A percentile compares a stretch with the other conserved stretches of the same genome.
Evolutionary conservation across 2,797 vertebrate genomes (phyloP).

Genomic region (Sternarchorhynchus goeldii): DNA sequence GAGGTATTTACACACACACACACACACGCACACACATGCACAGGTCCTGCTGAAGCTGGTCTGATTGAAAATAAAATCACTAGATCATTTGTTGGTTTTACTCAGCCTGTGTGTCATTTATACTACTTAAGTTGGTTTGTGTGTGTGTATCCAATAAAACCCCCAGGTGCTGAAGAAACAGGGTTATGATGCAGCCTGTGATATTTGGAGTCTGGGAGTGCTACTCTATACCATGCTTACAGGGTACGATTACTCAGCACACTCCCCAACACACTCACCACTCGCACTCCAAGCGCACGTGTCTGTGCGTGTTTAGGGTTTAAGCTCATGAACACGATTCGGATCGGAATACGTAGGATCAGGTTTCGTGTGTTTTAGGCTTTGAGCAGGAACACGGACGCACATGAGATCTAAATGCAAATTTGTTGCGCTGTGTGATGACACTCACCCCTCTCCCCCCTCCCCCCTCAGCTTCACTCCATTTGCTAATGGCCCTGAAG

Average conservation of each 20-base stretch:
- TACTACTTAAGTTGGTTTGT: slow-evolving; percentile 30
- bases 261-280: neutral
- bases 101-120: neutral
- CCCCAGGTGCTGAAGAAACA: slow-evolving; percentile 84
- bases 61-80: too few relatives aligned
- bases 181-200: slow-evolving; percentile 86
- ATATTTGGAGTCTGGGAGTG: slow-evolving; percentile 88
- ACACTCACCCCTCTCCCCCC: too few relatives aligned
- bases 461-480: slow-evolving; percentile 79
- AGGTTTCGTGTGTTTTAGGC: too few relatives aligned
- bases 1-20: slow-evolving; percentile 71
- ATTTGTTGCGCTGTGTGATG: neutral
- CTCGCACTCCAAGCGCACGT: slow-evolving; percentile 57
- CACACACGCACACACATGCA: neutral
- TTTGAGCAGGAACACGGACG: too few relatives aligned
- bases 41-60: too few relatives aligned
- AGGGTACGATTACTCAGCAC: slow-evolving; percentile 70
- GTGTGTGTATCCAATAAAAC: slow-evolving; percentile 52
- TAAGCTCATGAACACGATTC: too few relatives aligned
- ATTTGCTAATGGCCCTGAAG: slow-evolving; percentile 87
- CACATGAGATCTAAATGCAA: too few relatives aligned
- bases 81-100: too few relatives aligned
- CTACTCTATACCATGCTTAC: slow-evolving; percentile 87
- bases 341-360: too few relatives aligned
- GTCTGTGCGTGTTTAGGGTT: neutral